A percentile compares a stretch with the other conserved stretches of the same genome.
Evolutionary conservation across 2,797 vertebrate genomes (phyloP).

Genomic region (Rhodeus uyekii): DNA sequence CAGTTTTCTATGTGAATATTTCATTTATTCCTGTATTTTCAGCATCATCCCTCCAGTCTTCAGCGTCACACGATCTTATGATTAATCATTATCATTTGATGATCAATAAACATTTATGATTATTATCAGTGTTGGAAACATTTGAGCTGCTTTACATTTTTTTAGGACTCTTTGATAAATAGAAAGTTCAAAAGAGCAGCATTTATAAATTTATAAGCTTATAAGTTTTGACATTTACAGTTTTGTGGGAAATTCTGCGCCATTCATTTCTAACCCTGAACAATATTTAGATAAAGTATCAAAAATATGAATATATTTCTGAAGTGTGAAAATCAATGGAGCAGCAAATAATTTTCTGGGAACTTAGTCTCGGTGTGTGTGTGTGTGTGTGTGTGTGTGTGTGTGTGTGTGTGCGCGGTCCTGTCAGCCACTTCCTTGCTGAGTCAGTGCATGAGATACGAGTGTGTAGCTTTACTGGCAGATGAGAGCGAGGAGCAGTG

Average conservation of each 20-base stretch:
- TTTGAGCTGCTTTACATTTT: neutral
- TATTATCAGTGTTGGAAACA: neutral
- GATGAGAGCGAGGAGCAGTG: conserved; percentile 25
- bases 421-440: conserved; percentile 79
- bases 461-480: conserved; percentile 44
- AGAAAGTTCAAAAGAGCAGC: neutral
- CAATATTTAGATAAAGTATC: neutral
- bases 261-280: neutral
- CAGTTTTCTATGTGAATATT: too few relatives aligned
- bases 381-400: neutral
- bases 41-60: neutral
- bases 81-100: neutral
- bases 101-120: neutral
- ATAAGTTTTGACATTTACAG: neutral
- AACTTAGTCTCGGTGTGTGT: neutral
- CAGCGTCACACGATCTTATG: neutral
- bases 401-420: neutral
- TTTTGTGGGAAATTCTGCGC: neutral
- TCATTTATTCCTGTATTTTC: neutral
- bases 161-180: neutral
- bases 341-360: neutral
- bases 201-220: too few relatives aligned
- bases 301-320: neutral
- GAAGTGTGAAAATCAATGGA: neutral
- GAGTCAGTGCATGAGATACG: conserved; percentile 67